These are phyloP conservation scores for Coregonus ussuriensis DNA, from an alignment of 2,797 vertebrate species.

Conservation along the genomic window DNA sequence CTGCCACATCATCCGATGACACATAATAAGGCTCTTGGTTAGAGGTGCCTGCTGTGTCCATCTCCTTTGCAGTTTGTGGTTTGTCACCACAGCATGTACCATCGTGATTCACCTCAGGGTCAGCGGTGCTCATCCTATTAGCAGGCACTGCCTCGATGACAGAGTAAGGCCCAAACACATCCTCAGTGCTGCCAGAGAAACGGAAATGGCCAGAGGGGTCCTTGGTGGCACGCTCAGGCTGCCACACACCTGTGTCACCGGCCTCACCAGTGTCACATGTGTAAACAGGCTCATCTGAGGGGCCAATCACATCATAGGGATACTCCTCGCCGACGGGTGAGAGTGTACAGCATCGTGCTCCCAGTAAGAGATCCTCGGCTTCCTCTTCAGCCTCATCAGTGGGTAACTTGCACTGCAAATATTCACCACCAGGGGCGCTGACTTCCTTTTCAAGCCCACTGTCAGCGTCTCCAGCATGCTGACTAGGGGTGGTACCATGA, in stretches of 20 bases:
- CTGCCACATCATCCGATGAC: constrained; percentile 71
- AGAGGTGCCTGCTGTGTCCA: constrained; percentile 45
- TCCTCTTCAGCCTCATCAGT: constrained; percentile 42
- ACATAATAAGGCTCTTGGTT: constrained; percentile 75
- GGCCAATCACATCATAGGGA: constrained; percentile 78
- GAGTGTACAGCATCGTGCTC: constrained; percentile 61
- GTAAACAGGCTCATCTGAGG: constrained; percentile 70
- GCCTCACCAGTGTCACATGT: constrained; percentile 67
- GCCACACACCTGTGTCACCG: constrained; percentile 72
- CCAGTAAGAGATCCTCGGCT: constrained; percentile 60
- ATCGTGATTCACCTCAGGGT: constrained; percentile 69
- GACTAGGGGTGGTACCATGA: too few relatives aligned
- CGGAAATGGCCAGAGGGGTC: constrained; percentile 76
- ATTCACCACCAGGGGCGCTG: constrained; percentile 38
- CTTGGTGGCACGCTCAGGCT: constrained; percentile 78
- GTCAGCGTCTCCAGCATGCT: constrained; percentile 3
- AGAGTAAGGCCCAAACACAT: constrained; percentile 77
- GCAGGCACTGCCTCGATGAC: constrained; percentile 74
- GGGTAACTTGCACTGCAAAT: constrained; percentile 30
- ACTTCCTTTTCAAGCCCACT: constrained; percentile 32
- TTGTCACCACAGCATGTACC: constrained; percentile 56
- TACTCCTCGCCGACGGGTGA: constrained; percentile 73
- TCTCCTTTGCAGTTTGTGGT: constrained; percentile 41
- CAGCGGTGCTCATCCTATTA: constrained; percentile 60
- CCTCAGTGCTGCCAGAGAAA: constrained; percentile 75